Evolutionary conservation across 2,888 invertebrate genomes (phyloP).

Genomic region (Timema podura): DNA sequence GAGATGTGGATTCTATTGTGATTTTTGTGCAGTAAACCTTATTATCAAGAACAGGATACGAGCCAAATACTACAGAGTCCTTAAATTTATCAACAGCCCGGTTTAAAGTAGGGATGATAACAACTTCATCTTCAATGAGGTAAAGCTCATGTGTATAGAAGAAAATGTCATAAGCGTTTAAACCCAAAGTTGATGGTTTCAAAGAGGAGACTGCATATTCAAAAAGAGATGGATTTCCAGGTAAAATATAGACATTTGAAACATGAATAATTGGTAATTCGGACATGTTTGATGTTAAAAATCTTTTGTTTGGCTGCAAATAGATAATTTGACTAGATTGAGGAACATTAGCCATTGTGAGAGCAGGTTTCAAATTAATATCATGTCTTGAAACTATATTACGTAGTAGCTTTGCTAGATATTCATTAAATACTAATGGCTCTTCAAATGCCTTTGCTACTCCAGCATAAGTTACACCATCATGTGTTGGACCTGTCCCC

Average conservation of each 20-base stretch:
- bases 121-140: constrained; percentile 39
- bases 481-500: constrained; percentile 66
- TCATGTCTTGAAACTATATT: constrained; percentile 34
- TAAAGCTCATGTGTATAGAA: constrained; percentile 39
- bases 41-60: constrained; percentile 51
- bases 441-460: constrained; percentile 46
- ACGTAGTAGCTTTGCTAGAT: constrained; percentile 39
- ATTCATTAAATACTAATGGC: constrained; percentile 39
- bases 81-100: constrained; percentile 47
- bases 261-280: constrained; percentile 40
- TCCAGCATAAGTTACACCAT: constrained; percentile 64
- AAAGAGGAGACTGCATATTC: constrained; percentile 32
- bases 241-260: constrained; percentile 57
- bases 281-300: constrained; percentile 33
- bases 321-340: constrained; percentile 46
- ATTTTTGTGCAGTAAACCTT: constrained; percentile 52
- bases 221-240: constrained; percentile 55
- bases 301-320: constrained; percentile 42
- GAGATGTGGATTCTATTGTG: constrained; percentile 48
- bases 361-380: constrained; percentile 36
- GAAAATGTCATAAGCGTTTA: constrained; percentile 36
- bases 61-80: constrained; percentile 52
- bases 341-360: constrained; percentile 42
- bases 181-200: constrained; percentile 38
- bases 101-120: constrained; percentile 43